Conservation (phyloP, 2,888 invertebrate genomes). For the Drosophila neotestacea region DNA sequence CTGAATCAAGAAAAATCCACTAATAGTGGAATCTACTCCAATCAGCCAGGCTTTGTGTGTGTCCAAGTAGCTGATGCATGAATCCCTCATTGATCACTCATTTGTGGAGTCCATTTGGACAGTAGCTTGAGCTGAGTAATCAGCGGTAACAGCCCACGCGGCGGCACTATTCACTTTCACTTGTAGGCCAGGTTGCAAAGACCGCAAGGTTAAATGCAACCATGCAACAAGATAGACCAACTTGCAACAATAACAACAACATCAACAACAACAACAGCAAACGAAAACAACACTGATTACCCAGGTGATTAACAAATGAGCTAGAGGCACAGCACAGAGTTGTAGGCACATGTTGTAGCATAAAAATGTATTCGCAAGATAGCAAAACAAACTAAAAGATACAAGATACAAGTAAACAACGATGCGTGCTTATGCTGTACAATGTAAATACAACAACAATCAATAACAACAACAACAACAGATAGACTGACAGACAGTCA, state of each 20-base stretch:
- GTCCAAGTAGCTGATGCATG: conserved; percentile 2
- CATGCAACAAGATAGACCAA: conserved; percentile 18
- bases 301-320: conserved; percentile 62
- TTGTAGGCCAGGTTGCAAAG: conserved; percentile 19
- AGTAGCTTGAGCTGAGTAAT: conserved; percentile 17
- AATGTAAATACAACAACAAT: conserved; percentile 20
- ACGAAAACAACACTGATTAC: conserved; percentile 50
- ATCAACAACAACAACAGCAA: conserved; percentile 15
- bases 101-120: conserved; percentile 7
- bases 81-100: conserved; percentile 12
- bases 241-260: conserved; percentile 14
- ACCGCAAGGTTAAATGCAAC: conserved; percentile 29
- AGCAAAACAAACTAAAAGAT: conserved; percentile 30
- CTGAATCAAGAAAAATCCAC: neutral
- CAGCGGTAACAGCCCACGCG: conserved; percentile 13
- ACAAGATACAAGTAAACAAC: conserved; percentile 20
- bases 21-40: neutral
- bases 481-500: conserved; percentile 30
- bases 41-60: conserved; percentile 3
- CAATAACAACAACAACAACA: conserved; percentile 28
- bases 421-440: conserved; percentile 26
- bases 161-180: conserved; percentile 40
- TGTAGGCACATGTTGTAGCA: conserved; percentile 3
- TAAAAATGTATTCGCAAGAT: conserved; percentile 29
- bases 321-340: conserved; percentile 22